Evolutionary conservation across 1,140 invertebrate genomes (phyloP).

Genomic region (Drosophila melanica): DNA sequence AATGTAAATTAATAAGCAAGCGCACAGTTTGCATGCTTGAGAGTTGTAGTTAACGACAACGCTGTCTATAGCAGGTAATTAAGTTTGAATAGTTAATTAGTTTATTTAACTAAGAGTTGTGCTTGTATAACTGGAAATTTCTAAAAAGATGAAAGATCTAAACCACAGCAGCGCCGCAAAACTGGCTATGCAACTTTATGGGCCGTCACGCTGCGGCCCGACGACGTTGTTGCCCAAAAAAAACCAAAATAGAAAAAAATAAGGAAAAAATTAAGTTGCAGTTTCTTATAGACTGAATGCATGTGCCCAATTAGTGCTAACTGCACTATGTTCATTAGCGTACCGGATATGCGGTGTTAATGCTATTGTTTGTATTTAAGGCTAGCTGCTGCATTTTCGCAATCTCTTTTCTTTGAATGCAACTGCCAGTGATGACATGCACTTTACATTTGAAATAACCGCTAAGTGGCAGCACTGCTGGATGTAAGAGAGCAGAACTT

Average conservation of each 20-base stretch:
- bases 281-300: conserved; percentile 37
- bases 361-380: conserved; percentile 67
- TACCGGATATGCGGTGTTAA: conserved; percentile 78
- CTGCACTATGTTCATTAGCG: conserved; percentile 73
- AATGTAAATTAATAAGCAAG: conserved; percentile 45
- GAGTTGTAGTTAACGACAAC: conserved; percentile 52
- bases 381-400: conserved; percentile 26
- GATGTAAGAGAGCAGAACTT: too few relatives aligned
- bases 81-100: conserved; percentile 77
- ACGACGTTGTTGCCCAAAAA: conserved; percentile 47
- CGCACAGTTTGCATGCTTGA: conserved; percentile 37
- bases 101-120: conserved; percentile 69
- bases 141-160: conserved; percentile 75
- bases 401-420: conserved; percentile 22
- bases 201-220: conserved; percentile 26
- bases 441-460: background rate
- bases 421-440: conserved; percentile 54
- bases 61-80: conserved; percentile 63
- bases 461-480: background rate
- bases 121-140: conserved; percentile 80
- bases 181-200: conserved; percentile 70
- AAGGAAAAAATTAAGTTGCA: conserved; percentile 64
- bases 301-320: conserved; percentile 69
- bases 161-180: conserved; percentile 50
- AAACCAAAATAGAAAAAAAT: background rate